Conservation (phyloP, 2,888 invertebrate species). For the Carpatolechia fugitivella region DNA sequence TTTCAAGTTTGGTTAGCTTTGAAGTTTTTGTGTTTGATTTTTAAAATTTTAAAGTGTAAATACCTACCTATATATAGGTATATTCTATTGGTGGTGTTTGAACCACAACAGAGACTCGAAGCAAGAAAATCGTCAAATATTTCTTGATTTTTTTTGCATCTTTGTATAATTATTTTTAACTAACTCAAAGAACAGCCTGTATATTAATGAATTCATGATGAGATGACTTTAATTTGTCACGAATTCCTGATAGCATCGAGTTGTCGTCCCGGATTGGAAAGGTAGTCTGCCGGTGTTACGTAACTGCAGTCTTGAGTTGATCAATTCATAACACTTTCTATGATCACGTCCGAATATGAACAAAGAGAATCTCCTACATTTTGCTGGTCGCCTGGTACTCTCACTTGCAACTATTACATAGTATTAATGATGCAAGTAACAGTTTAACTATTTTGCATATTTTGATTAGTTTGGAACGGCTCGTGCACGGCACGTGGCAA, state of each 20-base stretch:
- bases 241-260: conserved; percentile 37
- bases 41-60: too few species aligned
- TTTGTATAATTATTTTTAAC: too few species aligned
- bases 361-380: not conserved
- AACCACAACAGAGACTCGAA: too few species aligned
- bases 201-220: conserved; percentile 19
- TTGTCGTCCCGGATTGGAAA: conserved; percentile 12
- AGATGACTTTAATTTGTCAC: conserved; percentile 32
- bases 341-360: conserved; percentile 35
- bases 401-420: not conserved
- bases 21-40: too few species aligned
- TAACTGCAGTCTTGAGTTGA: conserved; percentile 40
- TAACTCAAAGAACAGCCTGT: too few species aligned
- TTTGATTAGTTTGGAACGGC: conserved; percentile 15
- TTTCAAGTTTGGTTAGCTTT: too few species aligned
- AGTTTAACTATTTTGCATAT: conserved; percentile 18
- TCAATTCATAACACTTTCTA: conserved; percentile 61
- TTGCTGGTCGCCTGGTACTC: not conserved
- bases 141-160: too few species aligned
- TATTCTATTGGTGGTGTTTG: too few species aligned
- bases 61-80: too few species aligned
- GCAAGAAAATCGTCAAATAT: too few species aligned
- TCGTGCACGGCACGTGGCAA: conserved; percentile 1
- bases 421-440: conserved; percentile 10
- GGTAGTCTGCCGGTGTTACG: conserved; percentile 24